Percentiles rank a stretch among this genome's conserved stretches.
These are phyloP conservation scores for Manacus vitellinus DNA, from an alignment of 2,113 vertebrate species.

Conservation along the genomic window DNA sequence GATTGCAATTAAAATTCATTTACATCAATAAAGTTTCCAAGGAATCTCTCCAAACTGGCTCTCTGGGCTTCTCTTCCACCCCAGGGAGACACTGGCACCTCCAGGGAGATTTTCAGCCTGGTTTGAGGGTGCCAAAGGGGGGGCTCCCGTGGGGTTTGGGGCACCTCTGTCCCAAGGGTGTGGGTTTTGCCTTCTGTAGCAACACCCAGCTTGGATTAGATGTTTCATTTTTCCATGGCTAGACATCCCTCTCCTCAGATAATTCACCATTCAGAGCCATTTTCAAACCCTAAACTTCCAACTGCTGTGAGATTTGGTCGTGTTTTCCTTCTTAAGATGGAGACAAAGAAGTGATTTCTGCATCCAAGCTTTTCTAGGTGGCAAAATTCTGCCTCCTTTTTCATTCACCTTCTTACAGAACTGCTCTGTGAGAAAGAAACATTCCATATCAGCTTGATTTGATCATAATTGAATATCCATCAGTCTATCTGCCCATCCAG, in stretches of 20 bases:
- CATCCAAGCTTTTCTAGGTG: background rate
- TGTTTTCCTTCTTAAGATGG: background rate
- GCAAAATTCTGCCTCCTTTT: background rate
- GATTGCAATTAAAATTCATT: background rate
- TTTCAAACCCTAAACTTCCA: background rate
- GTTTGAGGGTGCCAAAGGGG: background rate
- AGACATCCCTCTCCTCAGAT: background rate
- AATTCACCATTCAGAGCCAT: background rate
- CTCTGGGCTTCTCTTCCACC: background rate
- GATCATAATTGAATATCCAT: conserved; percentile 13
- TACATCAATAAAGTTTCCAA: background rate
- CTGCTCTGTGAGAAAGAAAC: background rate
- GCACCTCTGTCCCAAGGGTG: background rate
- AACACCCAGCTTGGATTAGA: background rate
- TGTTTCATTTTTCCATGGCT: background rate
- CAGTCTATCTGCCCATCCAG: background rate
- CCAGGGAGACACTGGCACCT: accelerated
- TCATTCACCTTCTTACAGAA: background rate
- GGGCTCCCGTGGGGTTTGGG: background rate
- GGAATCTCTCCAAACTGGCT: background rate
- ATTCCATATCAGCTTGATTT: background rate
- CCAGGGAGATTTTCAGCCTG: background rate
- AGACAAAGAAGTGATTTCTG: background rate
- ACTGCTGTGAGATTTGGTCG: background rate
- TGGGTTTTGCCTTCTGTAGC: background rate